Base-by-base conservation (phyloP, 2,888 invertebrate species). In the Scrobipalpa costella region DNA sequence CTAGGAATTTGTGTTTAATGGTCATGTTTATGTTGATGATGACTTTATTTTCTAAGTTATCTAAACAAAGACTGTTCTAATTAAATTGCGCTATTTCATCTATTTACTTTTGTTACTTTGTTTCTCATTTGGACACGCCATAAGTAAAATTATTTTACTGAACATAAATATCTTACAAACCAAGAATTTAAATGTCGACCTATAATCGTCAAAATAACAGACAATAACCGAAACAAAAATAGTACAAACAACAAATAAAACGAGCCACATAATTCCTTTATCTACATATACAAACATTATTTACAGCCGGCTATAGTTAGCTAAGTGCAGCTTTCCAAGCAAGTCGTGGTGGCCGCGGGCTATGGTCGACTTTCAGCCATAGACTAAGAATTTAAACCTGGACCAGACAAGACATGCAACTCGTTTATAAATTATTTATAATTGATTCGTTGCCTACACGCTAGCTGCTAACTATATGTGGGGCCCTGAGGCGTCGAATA, bases 341-440 rank as follows among this genome's bases (percentile, higher is more conserved):
- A 67, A 75, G 80, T 86, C 86, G 86, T 87, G 86, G 79, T 76
- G 75, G 85, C 86, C 86, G 58, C 73, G 65, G 81, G 86, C 74
- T 71, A 72, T 72, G 73, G 75, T 74, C 83, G 80, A 79, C 81
- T 80, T 82, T 80, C 79, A 77, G 78, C 70, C 75, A 70, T 69
- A 76, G 74, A 75, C 70, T 76, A 78, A 49, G 74, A 75, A 49
- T 21, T 21, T 77, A 78, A 80, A 72, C 71, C 74, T 57, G 36
- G 55, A n/a, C 11, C 62, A 76, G 74, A 73, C 77, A 76, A 76
- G 74, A 73, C 77, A 76, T 72, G 74, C 74, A 71, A 79, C 57
- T 9, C 55, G 15, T 55, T 55, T 55, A 55, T 55, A 55, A 55
- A 50, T 27, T 44, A 38, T 44, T 27, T 59, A 47, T 61, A 63